phyloP scores from a whole-genome alignment of 2,797 vertebrate species.

The Choloepus didactylus region DNA sequence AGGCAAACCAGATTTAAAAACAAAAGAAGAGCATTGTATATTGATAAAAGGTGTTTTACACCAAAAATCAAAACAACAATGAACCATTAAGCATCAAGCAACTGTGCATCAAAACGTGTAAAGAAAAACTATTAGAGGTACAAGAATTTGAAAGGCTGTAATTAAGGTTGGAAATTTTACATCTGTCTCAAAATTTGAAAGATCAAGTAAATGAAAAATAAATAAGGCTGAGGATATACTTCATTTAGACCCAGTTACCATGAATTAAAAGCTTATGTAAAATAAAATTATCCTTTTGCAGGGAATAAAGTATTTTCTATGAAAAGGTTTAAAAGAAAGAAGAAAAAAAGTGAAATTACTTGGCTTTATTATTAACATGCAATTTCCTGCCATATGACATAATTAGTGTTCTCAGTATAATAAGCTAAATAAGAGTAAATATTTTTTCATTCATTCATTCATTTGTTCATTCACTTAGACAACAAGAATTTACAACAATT shows the following conservation, averaged over 20 bases:
- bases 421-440: background rate
- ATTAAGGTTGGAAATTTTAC: background rate
- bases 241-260: conserved; percentile 7
- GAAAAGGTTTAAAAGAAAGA: background rate
- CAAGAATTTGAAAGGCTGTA: background rate
- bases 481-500: background rate
- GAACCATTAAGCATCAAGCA: background rate
- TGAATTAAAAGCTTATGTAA: conserved; percentile 5
- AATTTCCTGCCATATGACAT: background rate
- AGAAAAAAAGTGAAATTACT: background rate
- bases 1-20: background rate
- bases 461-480: background rate
- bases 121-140: conserved; percentile 7
- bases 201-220: conserved; percentile 25
- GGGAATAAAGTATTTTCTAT: background rate
- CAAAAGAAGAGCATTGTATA: background rate
- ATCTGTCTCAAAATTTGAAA: conserved; percentile 52
- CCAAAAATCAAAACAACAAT: conserved; percentile 22
- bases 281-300: conserved; percentile 15
- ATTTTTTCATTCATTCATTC: background rate
- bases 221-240: background rate
- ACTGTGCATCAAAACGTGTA: background rate
- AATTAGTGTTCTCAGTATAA: background rate
- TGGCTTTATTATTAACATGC: background rate
- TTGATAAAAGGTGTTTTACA: background rate